Conservation (phyloP, 2,888 invertebrate species). For the Lypha dubia region DNA sequence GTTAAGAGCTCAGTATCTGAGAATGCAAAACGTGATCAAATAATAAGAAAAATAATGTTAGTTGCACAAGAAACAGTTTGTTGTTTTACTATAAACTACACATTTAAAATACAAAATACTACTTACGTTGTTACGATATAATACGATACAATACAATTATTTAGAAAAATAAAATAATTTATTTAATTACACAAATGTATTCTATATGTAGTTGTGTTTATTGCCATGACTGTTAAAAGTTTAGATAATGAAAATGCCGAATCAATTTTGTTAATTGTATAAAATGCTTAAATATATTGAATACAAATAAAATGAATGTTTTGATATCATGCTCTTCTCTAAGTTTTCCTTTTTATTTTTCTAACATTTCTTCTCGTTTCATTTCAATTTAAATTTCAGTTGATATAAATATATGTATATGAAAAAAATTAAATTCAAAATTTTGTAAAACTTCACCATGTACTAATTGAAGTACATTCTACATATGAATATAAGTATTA, state of each 20-base stretch:
- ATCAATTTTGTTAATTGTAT: conserved; percentile 5
- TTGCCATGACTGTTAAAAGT: conserved; percentile 40
- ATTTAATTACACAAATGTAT: neutral
- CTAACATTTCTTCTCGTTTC: neutral
- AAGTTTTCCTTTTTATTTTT: neutral
- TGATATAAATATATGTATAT: too few species aligned
- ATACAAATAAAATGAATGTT: conserved; percentile 66
- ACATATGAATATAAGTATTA: neutral
- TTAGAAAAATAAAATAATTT: conserved; percentile 1
- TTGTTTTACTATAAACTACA: conserved; percentile 31
- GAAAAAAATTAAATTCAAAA: neutral
- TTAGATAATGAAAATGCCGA: neutral
- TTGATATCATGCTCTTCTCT: conserved; percentile 37
- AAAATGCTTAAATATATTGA: conserved; percentile 42
- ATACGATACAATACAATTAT: conserved; percentile 29
- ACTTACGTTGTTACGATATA: conserved; percentile 9
- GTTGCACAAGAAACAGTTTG: conserved; percentile 52
- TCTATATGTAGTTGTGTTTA: conserved; percentile 27
- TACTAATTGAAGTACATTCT: neutral
- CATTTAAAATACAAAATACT: conserved; percentile 5
- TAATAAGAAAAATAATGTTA: conserved; percentile 69
- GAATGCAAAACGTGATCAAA: conserved; percentile 64
- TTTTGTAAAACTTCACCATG: neutral
- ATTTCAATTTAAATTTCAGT: conserved; percentile 1
- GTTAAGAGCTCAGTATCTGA: conserved; percentile 54